These are phyloP conservation scores for Cromileptes altivelis DNA, from an alignment of 2,113 vertebrate species.

Conservation along the genomic window DNA sequence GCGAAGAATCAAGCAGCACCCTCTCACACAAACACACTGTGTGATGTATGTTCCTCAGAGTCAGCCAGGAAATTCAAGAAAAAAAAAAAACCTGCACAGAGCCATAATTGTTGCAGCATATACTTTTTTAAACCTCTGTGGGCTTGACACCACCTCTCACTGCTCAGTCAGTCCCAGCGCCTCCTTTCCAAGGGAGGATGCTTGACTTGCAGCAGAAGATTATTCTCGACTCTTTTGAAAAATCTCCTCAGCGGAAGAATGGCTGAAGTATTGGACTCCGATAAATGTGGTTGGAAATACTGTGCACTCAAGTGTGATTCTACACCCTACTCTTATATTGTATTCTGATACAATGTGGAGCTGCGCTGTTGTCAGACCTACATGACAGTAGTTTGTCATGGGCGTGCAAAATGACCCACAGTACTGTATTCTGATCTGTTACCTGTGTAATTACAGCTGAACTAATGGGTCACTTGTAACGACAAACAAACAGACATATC, in stretches of 20 bases:
- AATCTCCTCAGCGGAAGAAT: conserved; percentile 45
- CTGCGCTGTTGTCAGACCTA: background rate
- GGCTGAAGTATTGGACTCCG: conserved; percentile 41
- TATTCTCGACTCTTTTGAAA: conserved; percentile 64
- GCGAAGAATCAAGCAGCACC: conserved; percentile 48
- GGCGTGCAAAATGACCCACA: background rate
- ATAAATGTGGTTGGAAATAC: conserved; percentile 19
- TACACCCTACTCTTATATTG: background rate
- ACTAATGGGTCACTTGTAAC: background rate
- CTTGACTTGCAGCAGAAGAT: conserved; percentile 56
- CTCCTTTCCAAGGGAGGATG: conserved; percentile 56
- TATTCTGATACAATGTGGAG: background rate
- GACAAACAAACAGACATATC: too few relatives aligned
- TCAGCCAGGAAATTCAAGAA: conserved; percentile 53
- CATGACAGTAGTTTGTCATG: background rate
- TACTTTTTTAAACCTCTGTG: conserved; percentile 65
- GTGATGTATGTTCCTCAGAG: conserved; percentile 59
- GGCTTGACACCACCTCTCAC: conserved; percentile 70
- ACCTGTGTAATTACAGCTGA: background rate
- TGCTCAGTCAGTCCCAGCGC: conserved; percentile 50
- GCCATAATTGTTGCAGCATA: conserved; percentile 66
- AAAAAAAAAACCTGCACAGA: conserved; percentile 31
- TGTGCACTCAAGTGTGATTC: background rate
- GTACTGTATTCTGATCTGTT: background rate
- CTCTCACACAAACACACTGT: conserved; percentile 45